Base-by-base conservation (phyloP, 1,140 invertebrate species). In the Globodera rostochiensis region DNA sequence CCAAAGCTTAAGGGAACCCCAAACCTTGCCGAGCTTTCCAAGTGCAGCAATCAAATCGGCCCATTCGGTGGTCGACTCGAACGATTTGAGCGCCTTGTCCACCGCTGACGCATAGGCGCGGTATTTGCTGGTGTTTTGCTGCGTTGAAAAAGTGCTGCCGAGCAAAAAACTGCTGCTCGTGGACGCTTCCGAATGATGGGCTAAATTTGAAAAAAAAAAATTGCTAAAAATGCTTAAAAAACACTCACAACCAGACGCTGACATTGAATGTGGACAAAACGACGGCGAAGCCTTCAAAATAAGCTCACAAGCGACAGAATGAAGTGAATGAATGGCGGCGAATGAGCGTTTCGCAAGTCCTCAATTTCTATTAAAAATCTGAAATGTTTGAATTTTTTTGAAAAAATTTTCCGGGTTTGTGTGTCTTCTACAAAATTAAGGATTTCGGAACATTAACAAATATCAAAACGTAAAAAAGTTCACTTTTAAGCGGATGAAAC, bases 1-100 rank as follows among this genome's bases (percentile, higher is more conserved):
- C 36, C 36, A 36, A 36, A 36, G 36, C 36, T 36, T 36, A 36
- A 36, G 36, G 36, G 36, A 36, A 36, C 36, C 36, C 36, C 57
- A 78, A 92, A 95, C 95, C 92, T 96, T 97, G 89, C 95, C 95
- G 21, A 97, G 92, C 92, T 97, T 97, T 82, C 94, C 94, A 70
- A 97, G 90, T 36, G 95, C 95, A 76, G 95, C 94, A 85, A 97
- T 97, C 46, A 97, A 91, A 92, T 97, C 96, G 81, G 95, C 94
- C 95, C 96, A 97, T 93, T 97, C 96, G 87, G 94, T 95, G 36
- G 95, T 95, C 86, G 94, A 95, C 88, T 97, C 96, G 92, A 97
- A 97, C 15, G 90, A 85, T 88, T 95, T 95, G 46, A 97, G 90
- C 60, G 94, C 94, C 90, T 95, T 96, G 87, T 97, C 96, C 66